Percentiles rank a stretch among this genome's conserved stretches.
Evolutionary conservation across 2,888 invertebrate species (phyloP).

Genomic region (Pycnomerus fuliginosus): DNA sequence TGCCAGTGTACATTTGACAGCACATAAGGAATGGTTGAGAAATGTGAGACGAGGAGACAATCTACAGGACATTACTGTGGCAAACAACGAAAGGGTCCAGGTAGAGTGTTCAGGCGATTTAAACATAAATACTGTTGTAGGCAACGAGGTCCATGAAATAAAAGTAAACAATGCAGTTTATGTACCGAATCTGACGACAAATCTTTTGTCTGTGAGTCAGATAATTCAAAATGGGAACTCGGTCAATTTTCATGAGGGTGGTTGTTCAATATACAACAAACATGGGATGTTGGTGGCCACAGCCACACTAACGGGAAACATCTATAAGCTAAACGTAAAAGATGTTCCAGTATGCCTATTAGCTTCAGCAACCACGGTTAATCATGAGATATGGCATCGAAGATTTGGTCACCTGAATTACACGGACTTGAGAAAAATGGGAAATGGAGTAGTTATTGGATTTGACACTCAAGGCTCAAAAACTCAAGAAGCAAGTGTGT

Average conservation of each 20-base stretch:
- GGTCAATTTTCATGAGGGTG: conserved; percentile 16
- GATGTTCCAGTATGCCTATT: not conserved
- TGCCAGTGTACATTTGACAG: conserved; percentile 19
- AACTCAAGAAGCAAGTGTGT: conserved; percentile 1
- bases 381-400: conserved; percentile 12
- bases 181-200: conserved; percentile 25
- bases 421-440: conserved; percentile 6
- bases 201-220: conserved; percentile 15
- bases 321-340: conserved; percentile 23
- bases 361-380: not conserved
- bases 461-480: not conserved
- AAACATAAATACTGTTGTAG: not conserved
- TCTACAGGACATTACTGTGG: not conserved
- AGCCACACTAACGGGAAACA: conserved; percentile 18
- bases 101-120: not conserved
- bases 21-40: conserved; percentile 10
- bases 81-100: not conserved
- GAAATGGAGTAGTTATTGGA: conserved; percentile 1
- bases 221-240: conserved; percentile 26
- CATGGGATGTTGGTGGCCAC: conserved; percentile 17
- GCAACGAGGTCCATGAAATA: not conserved
- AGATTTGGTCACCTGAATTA: conserved; percentile 19
- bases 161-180: conserved; percentile 14
- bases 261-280: conserved; percentile 24
- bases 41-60: not conserved